Evolutionary conservation across 2,888 invertebrate genomes (phyloP), one percentile per base, ranked within the genome.

Genomic region (Tryphoninae sp.): DNA sequence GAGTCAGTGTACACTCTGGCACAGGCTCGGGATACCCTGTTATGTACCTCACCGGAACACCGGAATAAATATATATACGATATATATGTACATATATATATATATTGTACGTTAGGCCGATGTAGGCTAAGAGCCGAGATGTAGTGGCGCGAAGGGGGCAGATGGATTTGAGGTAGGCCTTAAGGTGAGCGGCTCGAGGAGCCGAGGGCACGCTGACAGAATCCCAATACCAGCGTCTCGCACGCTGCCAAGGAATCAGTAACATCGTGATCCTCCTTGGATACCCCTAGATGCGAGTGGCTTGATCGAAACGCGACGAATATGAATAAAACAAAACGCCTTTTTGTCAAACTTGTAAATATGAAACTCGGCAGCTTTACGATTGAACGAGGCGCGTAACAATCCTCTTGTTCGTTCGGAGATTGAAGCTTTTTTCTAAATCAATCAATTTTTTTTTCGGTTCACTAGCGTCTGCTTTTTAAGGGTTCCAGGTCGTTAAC

Each of bases 91-190:
- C n/a, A 33, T 76, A n/a, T 53, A 69, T 42, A 23, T 53, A 11
- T 76, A 49, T 67, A 72, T 45, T 53, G 62, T 22, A 67, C 19
- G 65, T 45, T 23, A 58, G 49, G 67, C 33, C 53, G 53, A 68
- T 51, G 26, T 51, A 40, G 58, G 33, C 55, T 49, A 23, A 42
- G 19, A 59, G 74, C 68, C 53, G 49, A 55, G 58, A 75, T 69
- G 45, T 58, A 79, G 77, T 51, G 42, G 67, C 58, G 64, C 64
- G 53, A 51, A 58, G 23, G 49, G 59, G 59, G 64, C 64, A 73
- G 82, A 82, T 80, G 80, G 77, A 80, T 80, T 74, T 67, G 64
- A 69, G 68, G 40, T n/a, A 6, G 74, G 55, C 77, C 77, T 72
- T 78, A 74, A 83, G 73, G 64, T 74, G 61, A 80, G 73, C 81